These are phyloP conservation scores for Protomyctophum bolini DNA, from an alignment of 2,113 vertebrate species.

Conservation along the genomic window DNA sequence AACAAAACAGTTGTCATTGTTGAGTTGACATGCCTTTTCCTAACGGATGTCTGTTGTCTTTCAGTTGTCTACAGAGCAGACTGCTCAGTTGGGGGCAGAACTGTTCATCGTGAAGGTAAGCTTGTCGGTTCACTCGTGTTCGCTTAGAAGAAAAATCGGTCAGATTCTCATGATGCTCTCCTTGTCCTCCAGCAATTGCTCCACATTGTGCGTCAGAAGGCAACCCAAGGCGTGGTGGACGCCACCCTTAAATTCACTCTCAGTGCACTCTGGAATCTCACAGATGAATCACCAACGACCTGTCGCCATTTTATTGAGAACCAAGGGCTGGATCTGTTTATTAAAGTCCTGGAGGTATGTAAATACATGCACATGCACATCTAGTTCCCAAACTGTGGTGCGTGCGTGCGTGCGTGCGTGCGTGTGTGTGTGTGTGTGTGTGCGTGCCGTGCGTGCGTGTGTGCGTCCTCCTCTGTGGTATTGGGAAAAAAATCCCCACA, in stretches of 20 bases:
- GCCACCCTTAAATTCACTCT: slow-evolving; percentile 97
- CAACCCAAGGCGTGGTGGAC: slow-evolving; percentile 91
- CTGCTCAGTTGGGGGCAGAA: slow-evolving; percentile 94
- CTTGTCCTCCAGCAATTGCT: slow-evolving; percentile 88
- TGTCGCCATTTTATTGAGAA: slow-evolving; percentile 99
- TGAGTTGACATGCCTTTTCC: not conserved
- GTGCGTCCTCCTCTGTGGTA: too few relatives aligned
- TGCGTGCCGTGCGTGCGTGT: too few relatives aligned
- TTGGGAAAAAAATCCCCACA: too few relatives aligned
- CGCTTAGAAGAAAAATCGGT: not conserved
- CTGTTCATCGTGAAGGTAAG: slow-evolving; percentile 96
- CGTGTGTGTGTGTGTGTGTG: too few relatives aligned
- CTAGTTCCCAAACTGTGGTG: too few relatives aligned
- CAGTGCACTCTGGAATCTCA: slow-evolving; percentile 98
- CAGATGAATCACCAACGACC: slow-evolving; percentile 98
- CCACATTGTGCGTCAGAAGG: slow-evolving; percentile 98
- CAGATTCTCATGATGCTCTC: not conserved
- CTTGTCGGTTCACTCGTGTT: not conserved
- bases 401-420: too few relatives aligned
- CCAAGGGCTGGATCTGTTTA: slow-evolving; percentile 96
- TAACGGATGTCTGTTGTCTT: slow-evolving; percentile 11
- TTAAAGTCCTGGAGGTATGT: slow-evolving; percentile 95
- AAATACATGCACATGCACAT: too few relatives aligned
- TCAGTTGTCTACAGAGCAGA: slow-evolving; percentile 97
- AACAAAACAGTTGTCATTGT: too few relatives aligned